phyloP scores from a whole-genome alignment of 2,797 vertebrate species.

The Sebastes trivittatus region DNA sequence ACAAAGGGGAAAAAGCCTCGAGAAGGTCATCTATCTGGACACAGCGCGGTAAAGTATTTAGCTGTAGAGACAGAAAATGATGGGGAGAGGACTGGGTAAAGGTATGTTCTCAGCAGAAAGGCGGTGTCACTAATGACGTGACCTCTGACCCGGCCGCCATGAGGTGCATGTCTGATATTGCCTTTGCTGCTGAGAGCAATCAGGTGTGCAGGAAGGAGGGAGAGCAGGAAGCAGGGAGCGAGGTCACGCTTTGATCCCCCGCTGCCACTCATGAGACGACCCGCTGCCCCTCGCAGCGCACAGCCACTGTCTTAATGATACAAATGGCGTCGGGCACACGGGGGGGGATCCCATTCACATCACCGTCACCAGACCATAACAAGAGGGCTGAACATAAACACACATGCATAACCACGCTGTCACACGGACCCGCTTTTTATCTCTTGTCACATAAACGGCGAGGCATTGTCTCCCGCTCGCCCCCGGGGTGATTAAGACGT shows the following conservation, averaged over 20 bases:
- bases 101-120: slow-evolving; percentile 48
- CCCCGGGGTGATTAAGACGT: slow-evolving; percentile 71
- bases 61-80: slow-evolving; percentile 42
- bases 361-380: slow-evolving; percentile 33
- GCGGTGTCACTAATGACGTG: slow-evolving; percentile 61
- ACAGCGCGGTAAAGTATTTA: slow-evolving; percentile 14
- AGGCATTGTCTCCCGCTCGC: slow-evolving; percentile 57
- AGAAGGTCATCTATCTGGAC: slow-evolving; percentile 31
- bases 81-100: slow-evolving; percentile 1
- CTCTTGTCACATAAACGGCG: slow-evolving; percentile 62
- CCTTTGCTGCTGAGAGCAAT: slow-evolving; percentile 27
- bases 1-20: slow-evolving; percentile 31
- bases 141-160: slow-evolving; percentile 45
- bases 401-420: slow-evolving; percentile 37
- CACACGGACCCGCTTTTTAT: slow-evolving; percentile 34
- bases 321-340: background rate
- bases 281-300: background rate
- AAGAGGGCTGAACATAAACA: slow-evolving; percentile 45
- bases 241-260: slow-evolving; percentile 41
- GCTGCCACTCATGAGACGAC: slow-evolving; percentile 9
- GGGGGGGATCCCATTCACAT: slow-evolving; percentile 24
- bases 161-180: slow-evolving; percentile 37
- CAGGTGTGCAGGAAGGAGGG: slow-evolving; percentile 18
- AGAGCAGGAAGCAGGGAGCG: background rate
- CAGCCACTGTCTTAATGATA: slow-evolving; percentile 18